A percentile compares a stretch with the other conserved stretches of the same genome.
Evolutionary conservation across 37 sponge, comb jelly and placozoan species (phyloP).

Genomic region (Bolinopsis microptera): DNA sequence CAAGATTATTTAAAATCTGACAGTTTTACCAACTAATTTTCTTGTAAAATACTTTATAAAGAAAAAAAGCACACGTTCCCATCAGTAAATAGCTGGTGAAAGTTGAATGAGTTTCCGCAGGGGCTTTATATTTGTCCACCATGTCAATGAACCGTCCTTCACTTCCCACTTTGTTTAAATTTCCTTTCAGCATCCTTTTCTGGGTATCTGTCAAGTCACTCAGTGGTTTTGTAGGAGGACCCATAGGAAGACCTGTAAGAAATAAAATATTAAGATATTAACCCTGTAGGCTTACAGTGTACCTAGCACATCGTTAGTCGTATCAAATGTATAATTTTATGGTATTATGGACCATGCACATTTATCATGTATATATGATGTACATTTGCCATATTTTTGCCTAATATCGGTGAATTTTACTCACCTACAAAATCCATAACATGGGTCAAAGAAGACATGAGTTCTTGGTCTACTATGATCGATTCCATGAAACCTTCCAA

Average conservation of each 20-base stretch:
- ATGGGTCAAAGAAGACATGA: slow-evolving; percentile 1
- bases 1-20: too few relatives aligned
- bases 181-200: not conserved
- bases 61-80: not conserved
- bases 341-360: too few relatives aligned
- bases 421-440: slow-evolving; percentile 29
- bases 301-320: too few relatives aligned
- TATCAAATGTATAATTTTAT: too few relatives aligned
- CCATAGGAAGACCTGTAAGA: slow-evolving; percentile 29
- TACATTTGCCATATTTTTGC: too few relatives aligned
- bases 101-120: not conserved
- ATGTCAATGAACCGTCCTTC: not conserved
- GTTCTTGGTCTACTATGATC: slow-evolving; percentile 4
- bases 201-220: not conserved
- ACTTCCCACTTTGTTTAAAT: not conserved
- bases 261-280: too few relatives aligned
- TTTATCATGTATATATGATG: too few relatives aligned
- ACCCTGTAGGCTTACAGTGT: too few relatives aligned
- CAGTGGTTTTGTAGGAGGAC: slow-evolving; percentile 23
- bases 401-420: too few relatives aligned
- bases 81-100: not conserved
- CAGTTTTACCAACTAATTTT: not conserved
- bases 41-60: not conserved
- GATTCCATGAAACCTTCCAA: not conserved
- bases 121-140: not conserved